Percentiles rank a stretch among this genome's conserved stretches.
Conservation (phyloP, 2,113 vertebrate species). For the Egretta garzetta region DNA sequence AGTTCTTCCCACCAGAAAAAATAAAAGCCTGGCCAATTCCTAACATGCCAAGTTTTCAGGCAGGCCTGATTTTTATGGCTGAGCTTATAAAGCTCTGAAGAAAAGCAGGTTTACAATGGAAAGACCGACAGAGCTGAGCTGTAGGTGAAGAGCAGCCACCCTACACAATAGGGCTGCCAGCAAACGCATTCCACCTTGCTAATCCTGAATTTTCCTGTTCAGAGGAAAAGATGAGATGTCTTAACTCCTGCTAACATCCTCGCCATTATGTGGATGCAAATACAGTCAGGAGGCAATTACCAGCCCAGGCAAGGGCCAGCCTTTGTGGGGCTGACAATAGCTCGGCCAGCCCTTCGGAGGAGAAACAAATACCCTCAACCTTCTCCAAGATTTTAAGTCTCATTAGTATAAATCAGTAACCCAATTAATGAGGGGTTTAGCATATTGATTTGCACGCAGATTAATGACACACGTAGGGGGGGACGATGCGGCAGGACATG, state of each 20-base stretch:
- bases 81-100: constrained; percentile 39
- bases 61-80: constrained; percentile 35
- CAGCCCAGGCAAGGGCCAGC: constrained; percentile 13
- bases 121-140: background rate
- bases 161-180: background rate
- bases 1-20: constrained; percentile 48
- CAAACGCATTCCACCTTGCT: background rate
- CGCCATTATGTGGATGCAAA: constrained; percentile 1
- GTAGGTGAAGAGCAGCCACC: background rate
- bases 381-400: constrained; percentile 37
- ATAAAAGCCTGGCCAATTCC: constrained; percentile 1
- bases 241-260: constrained; percentile 42
- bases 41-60: background rate
- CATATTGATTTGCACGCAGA: constrained; percentile 1
- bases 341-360: background rate
- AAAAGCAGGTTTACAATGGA: constrained; percentile 50
- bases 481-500: fast-evolving
- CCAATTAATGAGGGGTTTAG: constrained; percentile 39
- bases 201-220: background rate
- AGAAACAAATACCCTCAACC: constrained; percentile 32
- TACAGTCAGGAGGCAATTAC: constrained; percentile 30
- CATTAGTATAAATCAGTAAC: constrained; percentile 40
- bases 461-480: background rate
- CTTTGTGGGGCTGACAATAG: constrained; percentile 48
- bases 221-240: background rate